Evolutionary conservation across 2,888 invertebrate genomes (phyloP).

Genomic region (Pimpla rufipes): DNA sequence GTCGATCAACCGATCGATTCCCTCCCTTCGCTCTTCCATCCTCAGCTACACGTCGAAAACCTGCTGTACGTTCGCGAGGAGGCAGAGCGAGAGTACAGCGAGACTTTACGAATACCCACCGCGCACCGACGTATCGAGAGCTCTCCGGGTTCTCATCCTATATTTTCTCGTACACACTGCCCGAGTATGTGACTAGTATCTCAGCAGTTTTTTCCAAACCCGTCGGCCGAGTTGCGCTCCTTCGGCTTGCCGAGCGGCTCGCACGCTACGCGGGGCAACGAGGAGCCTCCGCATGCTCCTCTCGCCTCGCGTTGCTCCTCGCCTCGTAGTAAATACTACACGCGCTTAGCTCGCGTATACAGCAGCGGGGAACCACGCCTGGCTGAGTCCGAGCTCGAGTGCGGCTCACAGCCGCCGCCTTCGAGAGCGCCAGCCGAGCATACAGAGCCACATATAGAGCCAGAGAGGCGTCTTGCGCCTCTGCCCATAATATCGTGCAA

Average conservation of each 20-base stretch:
- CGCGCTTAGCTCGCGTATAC: conserved; percentile 59
- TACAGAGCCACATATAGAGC: conserved; percentile 38
- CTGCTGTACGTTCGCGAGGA: not conserved
- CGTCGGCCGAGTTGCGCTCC: conserved; percentile 52
- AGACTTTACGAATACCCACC: no score
- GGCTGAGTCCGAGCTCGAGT: conserved; percentile 79
- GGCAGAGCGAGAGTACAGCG: not conserved
- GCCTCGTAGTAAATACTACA: conserved; percentile 48
- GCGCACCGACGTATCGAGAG: conserved; percentile 25
- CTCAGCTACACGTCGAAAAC: no score
- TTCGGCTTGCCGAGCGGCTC: conserved; percentile 31
- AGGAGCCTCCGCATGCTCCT: conserved; percentile 22
- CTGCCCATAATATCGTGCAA: no score
- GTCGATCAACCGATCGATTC: conserved; percentile 58
- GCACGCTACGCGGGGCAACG: conserved; percentile 43
- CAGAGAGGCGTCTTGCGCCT: conserved; percentile 52
- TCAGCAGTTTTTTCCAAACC: conserved; percentile 57
- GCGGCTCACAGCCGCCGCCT: conserved; percentile 58
- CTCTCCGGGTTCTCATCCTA: conserved; percentile 49
- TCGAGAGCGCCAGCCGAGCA: conserved; percentile 74
- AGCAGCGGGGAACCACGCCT: conserved; percentile 82
- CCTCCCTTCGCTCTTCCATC: not conserved
- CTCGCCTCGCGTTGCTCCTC: conserved; percentile 3
- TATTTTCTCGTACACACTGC: conserved; percentile 48
- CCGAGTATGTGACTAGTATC: conserved; percentile 58